Percentiles rank a stretch among this genome's conserved stretches.
phyloP scores from a whole-genome alignment of 2,113 vertebrate species.

The Apaloderma vittatum region DNA sequence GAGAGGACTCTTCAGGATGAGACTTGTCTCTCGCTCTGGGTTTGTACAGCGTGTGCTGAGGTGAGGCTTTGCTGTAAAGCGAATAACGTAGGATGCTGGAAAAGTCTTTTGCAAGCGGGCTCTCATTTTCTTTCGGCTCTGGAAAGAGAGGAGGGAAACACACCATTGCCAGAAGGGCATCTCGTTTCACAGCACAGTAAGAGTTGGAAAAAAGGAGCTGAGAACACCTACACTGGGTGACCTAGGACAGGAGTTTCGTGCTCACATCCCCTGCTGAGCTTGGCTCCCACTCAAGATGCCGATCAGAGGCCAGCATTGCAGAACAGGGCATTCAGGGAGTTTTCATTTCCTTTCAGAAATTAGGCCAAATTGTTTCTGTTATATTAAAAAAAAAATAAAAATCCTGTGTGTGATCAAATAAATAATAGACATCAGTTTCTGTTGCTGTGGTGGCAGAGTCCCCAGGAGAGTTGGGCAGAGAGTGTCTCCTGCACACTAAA shows the following conservation, averaged over 20 bases:
- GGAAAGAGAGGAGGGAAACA: not conserved
- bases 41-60: not conserved
- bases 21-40: not conserved
- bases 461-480: not conserved
- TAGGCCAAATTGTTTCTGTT: not conserved
- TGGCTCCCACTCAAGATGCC: not conserved
- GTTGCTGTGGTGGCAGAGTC: not conserved
- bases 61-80: not conserved
- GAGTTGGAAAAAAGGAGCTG: not conserved
- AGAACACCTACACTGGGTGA: not conserved
- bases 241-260: not conserved
- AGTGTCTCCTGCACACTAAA: not conserved
- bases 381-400: not conserved
- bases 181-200: not conserved
- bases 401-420: not conserved
- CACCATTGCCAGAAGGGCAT: not conserved
- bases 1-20: not conserved
- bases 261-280: not conserved
- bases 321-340: not conserved
- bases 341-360: conserved; percentile 49
- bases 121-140: not conserved
- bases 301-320: not conserved
- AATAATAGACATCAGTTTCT: not conserved
- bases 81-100: not conserved
- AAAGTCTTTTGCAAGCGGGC: not conserved